These are phyloP conservation scores for Cossypha polioptera DNA, from an alignment of 2,797 vertebrate genomes.

Conservation along the genomic window DNA sequence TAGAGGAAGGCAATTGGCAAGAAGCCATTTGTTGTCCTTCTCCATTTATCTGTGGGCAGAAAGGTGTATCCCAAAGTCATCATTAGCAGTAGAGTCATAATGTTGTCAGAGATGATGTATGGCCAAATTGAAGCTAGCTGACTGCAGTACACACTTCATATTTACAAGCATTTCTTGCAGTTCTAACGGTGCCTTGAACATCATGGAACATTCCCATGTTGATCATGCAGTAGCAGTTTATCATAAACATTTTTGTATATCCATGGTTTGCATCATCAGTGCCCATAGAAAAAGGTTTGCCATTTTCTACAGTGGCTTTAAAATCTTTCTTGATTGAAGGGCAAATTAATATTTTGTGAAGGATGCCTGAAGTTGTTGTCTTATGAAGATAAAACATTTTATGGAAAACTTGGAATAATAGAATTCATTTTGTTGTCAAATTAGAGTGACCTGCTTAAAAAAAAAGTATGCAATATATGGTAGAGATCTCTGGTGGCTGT, in stretches of 20 bases:
- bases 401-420: not conserved
- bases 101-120: not conserved
- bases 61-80: not conserved
- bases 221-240: not conserved
- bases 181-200: not conserved
- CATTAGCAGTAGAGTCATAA: not conserved
- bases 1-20: not conserved
- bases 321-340: not conserved
- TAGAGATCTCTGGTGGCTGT: not conserved
- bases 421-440: not conserved
- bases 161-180: not conserved
- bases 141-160: not conserved
- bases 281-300: not conserved
- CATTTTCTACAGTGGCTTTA: not conserved
- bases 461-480: not conserved
- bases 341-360: not conserved
- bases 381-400: not conserved
- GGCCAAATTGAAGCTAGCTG: not conserved
- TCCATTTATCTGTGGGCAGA: not conserved
- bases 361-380: not conserved
- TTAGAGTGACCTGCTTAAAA: not conserved
- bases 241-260: not conserved
- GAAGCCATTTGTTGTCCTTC: not conserved
- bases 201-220: not conserved
- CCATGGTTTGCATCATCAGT: not conserved